Conservation (phyloP, 1,140 invertebrate species). For the Thaumetopoea pityocampa region DNA sequence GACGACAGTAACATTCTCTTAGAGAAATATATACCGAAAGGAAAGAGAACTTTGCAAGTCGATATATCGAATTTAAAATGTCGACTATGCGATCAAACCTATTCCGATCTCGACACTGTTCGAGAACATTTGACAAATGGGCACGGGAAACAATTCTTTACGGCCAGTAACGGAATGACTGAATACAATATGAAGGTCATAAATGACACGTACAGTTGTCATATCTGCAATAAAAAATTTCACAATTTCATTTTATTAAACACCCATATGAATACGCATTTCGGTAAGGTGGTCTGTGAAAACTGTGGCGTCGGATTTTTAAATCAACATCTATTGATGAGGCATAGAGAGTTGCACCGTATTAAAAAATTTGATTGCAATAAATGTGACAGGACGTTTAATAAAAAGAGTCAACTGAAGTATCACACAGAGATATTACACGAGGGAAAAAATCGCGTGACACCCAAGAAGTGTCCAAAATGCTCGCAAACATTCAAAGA, state of each 20-base stretch:
- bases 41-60: slow-evolving; percentile 40
- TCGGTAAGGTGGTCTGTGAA: slow-evolving; percentile 68
- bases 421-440: slow-evolving; percentile 41
- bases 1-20: slow-evolving; percentile 20
- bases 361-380: slow-evolving; percentile 32
- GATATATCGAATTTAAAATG: slow-evolving; percentile 50
- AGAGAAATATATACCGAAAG: slow-evolving; percentile 38
- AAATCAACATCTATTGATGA: slow-evolving; percentile 52
- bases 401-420: slow-evolving; percentile 36
- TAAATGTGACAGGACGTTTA: slow-evolving; percentile 32
- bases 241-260: slow-evolving; percentile 35
- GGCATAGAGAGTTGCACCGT: slow-evolving; percentile 56
- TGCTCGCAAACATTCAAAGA: slow-evolving; percentile 39
- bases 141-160: slow-evolving; percentile 30
- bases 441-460: slow-evolving; percentile 28
- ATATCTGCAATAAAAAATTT: slow-evolving; percentile 26
- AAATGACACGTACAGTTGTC: slow-evolving; percentile 34
- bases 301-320: slow-evolving; percentile 62
- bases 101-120: slow-evolving; percentile 27
- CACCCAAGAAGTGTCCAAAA: slow-evolving; percentile 33
- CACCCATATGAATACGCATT: slow-evolving; percentile 50
- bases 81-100: slow-evolving; percentile 28
- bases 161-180: slow-evolving; percentile 36
- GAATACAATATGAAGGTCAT: slow-evolving; percentile 37
- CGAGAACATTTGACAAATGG: slow-evolving; percentile 32